Evolutionary conservation across 2,888 invertebrate genomes (phyloP).

Genomic region (Globia sparganii): DNA sequence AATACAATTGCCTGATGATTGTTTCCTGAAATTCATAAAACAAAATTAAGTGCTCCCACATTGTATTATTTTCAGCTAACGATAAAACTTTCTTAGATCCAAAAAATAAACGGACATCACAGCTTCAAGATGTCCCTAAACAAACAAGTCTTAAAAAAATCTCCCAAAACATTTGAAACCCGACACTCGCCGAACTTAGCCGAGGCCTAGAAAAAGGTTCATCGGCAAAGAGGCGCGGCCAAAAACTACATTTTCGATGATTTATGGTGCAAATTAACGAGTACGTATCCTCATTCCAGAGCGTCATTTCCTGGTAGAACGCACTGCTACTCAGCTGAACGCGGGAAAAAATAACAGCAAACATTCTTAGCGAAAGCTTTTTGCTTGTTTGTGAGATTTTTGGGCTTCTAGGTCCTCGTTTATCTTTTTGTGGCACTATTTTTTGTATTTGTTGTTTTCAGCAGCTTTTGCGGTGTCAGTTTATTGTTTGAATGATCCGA

Average conservation of each 20-base stretch:
- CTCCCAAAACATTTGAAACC: conserved; percentile 79
- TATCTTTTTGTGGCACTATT: conserved; percentile 43
- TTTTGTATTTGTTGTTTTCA: conserved; percentile 31
- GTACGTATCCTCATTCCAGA: conserved; percentile 90
- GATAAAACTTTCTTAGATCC: conserved; percentile 40
- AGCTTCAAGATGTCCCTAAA: conserved; percentile 58
- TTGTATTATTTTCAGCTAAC: conserved; percentile 20
- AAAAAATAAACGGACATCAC: conserved; percentile 53
- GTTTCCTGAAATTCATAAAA: conserved; percentile 32
- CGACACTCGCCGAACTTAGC: conserved; percentile 75
- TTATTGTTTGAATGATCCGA: not conserved
- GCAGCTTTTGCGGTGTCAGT: not conserved
- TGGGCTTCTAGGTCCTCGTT: conserved; percentile 43
- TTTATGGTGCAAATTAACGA: conserved; percentile 90
- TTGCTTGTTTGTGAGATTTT: conserved; percentile 63
- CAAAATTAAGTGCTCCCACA: conserved; percentile 19
- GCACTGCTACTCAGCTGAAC: conserved; percentile 82
- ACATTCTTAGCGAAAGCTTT: conserved; percentile 75
- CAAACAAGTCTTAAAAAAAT: conserved; percentile 68
- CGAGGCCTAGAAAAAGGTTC: conserved; percentile 52
- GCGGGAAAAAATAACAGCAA: conserved; percentile 80
- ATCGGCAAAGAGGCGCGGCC: conserved; percentile 84
- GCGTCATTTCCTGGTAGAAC: conserved; percentile 90
- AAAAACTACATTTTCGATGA: conserved; percentile 88
- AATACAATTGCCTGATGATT: not conserved